Evolutionary conservation across 2,888 invertebrate species (phyloP).

Genomic region (Exephanes ischioxanthus): DNA sequence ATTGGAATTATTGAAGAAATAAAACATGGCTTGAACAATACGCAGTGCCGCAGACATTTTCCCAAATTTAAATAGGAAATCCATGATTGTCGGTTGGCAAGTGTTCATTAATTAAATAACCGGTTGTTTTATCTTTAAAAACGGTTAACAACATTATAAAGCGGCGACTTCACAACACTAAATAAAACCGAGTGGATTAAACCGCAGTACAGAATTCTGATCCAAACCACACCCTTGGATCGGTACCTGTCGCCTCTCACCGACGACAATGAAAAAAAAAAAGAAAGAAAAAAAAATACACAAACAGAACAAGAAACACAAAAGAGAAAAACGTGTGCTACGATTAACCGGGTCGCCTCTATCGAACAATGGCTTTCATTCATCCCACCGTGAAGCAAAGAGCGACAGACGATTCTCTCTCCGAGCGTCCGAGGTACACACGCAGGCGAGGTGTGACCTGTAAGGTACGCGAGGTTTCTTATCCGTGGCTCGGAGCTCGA

Average conservation of each 20-base stretch:
- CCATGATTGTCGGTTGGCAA: neutral
- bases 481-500: neutral
- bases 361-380: conserved; percentile 64
- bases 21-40: no score
- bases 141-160: neutral
- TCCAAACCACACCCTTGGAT: conserved; percentile 41
- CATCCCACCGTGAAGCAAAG: conserved; percentile 45
- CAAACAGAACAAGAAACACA: neutral
- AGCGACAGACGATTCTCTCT: conserved; percentile 36
- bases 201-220: neutral
- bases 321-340: conserved; percentile 30
- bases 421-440: conserved; percentile 22
- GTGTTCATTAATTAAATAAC: neutral
- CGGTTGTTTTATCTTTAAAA: neutral
- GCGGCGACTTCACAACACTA: neutral
- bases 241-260: conserved; percentile 60
- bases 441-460: conserved; percentile 39
- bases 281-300: neutral
- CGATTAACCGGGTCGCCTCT: conserved; percentile 52
- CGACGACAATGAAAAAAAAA: conserved; percentile 12
- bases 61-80: no score
- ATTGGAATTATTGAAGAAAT: no score
- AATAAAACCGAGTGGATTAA: neutral
- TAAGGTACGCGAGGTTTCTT: conserved; percentile 10
- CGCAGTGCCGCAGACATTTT: no score